Base-by-base conservation (phyloP, 2,888 invertebrate species). In the Diaperis boleti region DNA sequence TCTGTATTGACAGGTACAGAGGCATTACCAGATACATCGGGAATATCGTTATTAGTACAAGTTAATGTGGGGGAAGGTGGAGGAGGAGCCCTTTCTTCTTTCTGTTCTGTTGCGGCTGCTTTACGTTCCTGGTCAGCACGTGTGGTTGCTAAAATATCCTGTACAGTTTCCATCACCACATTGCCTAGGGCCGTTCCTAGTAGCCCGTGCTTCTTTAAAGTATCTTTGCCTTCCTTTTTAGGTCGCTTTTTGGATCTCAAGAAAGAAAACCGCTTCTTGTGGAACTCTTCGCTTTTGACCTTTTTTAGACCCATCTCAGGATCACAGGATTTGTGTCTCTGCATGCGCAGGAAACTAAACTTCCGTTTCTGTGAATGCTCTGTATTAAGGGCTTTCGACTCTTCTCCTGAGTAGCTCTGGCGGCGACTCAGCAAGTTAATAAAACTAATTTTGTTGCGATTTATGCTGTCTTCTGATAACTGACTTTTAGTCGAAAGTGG, bases 161-260 rank as follows among this genome's bases (percentile, higher is more conserved):
- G 84, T 1, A 86, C 84, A 77, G 82, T 84, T 66, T 87, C 86
- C 65, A 85, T 82, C 6, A 86, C 79, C 59, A 86, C 86, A 35
- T 85, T 85, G 73, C 85, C 84, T 81, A 86, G 83, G 14, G 86
- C 87, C 13, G 85, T 85, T 52, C 84, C 83, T 39, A 86, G 72
- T 42, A 86, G 81, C 73, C 72, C 75, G 60, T 78, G 66, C 31
- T 56, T 62, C 26, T 65, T 65, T 11, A 62, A 49, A 8, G 45
- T 33, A 26, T 50, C 35, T 1, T 35, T n/a, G 1, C 14, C 44
- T 7, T 39, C 57, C 6, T 44, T 37, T 22, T 59, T 49, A 4
- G 59, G 35, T 13, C 11, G 18, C 18, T 59, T 54, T 29, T 42
- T 42, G 10, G 45, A 44, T 31, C 56, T 54, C 37, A 63, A 59